Evolutionary conservation across 2,113 vertebrate species (phyloP).

Genomic region (Egretta garzetta): DNA sequence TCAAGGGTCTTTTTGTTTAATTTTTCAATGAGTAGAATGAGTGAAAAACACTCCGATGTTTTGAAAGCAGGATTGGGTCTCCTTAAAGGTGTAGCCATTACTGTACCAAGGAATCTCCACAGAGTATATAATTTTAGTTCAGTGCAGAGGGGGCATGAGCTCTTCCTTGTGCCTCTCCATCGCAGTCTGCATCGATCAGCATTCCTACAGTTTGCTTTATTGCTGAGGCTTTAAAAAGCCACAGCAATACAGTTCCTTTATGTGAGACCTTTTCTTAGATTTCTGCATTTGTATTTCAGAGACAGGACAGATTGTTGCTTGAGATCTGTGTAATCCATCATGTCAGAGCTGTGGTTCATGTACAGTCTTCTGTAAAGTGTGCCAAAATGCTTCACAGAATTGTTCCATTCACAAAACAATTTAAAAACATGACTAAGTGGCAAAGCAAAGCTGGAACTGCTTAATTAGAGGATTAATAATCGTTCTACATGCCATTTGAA

Average conservation of each 20-base stretch:
- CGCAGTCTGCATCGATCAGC: not conserved
- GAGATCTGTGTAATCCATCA: not conserved
- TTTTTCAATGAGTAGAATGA: not conserved
- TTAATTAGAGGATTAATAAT: not conserved
- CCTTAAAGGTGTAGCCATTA: not conserved
- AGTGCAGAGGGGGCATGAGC: not conserved
- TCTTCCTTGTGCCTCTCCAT: not conserved
- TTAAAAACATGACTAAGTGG: not conserved
- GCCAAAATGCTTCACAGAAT: not conserved
- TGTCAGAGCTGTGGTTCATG: not conserved
- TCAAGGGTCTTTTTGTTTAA: not conserved
- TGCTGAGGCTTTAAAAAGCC: not conserved
- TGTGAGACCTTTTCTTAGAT: not conserved
- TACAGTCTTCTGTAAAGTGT: not conserved
- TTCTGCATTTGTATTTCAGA: not conserved
- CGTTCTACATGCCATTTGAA: not conserved
- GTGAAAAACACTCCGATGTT: not conserved
- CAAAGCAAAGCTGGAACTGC: not conserved
- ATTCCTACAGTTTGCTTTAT: not conserved
- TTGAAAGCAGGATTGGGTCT: not conserved
- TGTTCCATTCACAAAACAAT: not conserved
- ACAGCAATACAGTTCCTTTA: not conserved
- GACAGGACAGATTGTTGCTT: not conserved
- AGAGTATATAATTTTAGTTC: not conserved
- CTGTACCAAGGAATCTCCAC: not conserved